These are phyloP conservation scores for Netelia inedita DNA, from an alignment of 2,888 invertebrate genomes.

Conservation along the genomic window DNA sequence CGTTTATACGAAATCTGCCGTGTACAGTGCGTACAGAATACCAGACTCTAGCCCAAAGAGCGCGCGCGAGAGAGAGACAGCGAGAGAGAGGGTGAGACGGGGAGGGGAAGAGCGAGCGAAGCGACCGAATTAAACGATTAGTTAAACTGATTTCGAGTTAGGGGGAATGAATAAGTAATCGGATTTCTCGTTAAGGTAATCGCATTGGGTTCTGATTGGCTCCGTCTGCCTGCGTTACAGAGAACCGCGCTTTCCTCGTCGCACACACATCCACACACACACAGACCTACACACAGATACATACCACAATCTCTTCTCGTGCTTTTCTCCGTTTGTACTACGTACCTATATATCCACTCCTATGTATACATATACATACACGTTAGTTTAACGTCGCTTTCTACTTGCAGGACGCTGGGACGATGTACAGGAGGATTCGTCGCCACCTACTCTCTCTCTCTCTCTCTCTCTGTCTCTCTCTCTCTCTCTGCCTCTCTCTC, in stretches of 20 bases:
- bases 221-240: slow-evolving; percentile 82
- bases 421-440: slow-evolving; percentile 20
- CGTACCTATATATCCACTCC: background rate
- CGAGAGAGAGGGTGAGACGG: background rate
- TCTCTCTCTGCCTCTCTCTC: slow-evolving; percentile 13
- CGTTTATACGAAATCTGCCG: background rate
- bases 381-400: slow-evolving; percentile 29
- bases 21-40: background rate
- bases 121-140: slow-evolving; percentile 85
- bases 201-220: slow-evolving; percentile 85
- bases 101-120: slow-evolving; percentile 59
- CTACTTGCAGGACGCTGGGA: background rate
- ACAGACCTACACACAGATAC: slow-evolving; percentile 5
- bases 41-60: background rate
- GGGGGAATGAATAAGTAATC: slow-evolving; percentile 86
- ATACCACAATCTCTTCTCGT: slow-evolving; percentile 35
- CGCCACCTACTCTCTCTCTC: slow-evolving; percentile 9
- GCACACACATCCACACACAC: slow-evolving; percentile 30
- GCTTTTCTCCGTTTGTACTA: slow-evolving; percentile 36
- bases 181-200: slow-evolving; percentile 86
- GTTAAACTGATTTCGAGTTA: slow-evolving; percentile 86
- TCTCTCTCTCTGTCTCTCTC: slow-evolving; percentile 7
- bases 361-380: background rate
- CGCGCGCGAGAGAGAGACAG: slow-evolving; percentile 22
- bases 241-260: slow-evolving; percentile 69